Base-by-base conservation (phyloP, 2,797 vertebrate species). In the Squalus acanthias region DNA sequence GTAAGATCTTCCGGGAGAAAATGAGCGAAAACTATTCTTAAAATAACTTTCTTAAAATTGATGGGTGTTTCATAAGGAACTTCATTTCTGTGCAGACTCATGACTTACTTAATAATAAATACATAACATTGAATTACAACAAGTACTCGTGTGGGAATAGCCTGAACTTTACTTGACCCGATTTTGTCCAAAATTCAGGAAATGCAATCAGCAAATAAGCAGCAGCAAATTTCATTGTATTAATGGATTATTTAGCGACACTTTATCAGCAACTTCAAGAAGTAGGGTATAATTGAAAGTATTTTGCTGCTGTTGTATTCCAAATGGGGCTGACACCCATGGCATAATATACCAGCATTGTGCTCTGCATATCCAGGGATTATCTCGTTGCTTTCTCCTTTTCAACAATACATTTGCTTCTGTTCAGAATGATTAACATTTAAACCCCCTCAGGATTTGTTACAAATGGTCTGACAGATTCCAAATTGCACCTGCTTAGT, bases 321-420 rank as follows among this genome's bases (percentile, higher is more conserved):
- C 87, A 96, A 97, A 97, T 96, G 96, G 96, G 33, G 97, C 96
- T 97, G 96, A 96, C 97, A 97, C 97, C 96, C 93, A 39, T 96
- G 96, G 96, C 96, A 96, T 97, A 97, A 97, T 97, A 96, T 97
- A 96, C 97, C 97, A 97, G 97, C 97, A 98, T 97, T 97, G 97
- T 97, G 97, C 96, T 96, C 96, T 97, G 97, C 97, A 97, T 97
- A 98, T 97, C 70, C 97, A 96, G 96, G 97, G 98, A 97, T 98
- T 97, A 97, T 97, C 97, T 97, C 97, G 97, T 97, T 98, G 97
- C 98, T 97, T 97, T 69, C 96, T 97, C 97, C 97, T 98, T 98
- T 98, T 98, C 98, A 98, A 97, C 97, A 97, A 97, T 96, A 96
- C 98, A 98, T 69, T 95, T 95, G 98, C 97, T 96, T 96, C 96